Conservation (phyloP, 2,888 invertebrate genomes). For the Actias luna region DNA sequence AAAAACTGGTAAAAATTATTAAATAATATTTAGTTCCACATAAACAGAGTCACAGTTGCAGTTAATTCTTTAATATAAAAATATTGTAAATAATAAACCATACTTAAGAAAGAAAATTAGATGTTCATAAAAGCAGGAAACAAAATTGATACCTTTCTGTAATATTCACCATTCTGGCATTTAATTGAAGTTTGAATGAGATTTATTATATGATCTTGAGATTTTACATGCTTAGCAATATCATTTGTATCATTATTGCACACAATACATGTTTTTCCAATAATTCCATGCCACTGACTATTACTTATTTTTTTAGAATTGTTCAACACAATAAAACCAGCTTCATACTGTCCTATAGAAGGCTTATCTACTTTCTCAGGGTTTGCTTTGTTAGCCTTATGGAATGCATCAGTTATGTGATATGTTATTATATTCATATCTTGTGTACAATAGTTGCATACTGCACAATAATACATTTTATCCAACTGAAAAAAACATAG, state of each 20-base stretch:
- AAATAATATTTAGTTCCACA: too few relatives aligned
- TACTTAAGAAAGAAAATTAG: too few relatives aligned
- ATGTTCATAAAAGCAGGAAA: not conserved
- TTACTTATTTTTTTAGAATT: conserved; percentile 35
- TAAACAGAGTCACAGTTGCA: too few relatives aligned
- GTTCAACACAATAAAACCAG: conserved; percentile 35
- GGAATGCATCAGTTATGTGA: conserved; percentile 42
- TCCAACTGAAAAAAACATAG: not conserved
- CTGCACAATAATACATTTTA: conserved; percentile 47
- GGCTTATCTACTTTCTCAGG: conserved; percentile 25
- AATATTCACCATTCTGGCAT: conserved; percentile 32
- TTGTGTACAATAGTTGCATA: conserved; percentile 43
- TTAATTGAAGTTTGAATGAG: conserved; percentile 40
- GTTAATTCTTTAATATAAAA: too few relatives aligned
- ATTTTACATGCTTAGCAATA: conserved; percentile 34
- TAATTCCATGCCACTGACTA: conserved; percentile 52
- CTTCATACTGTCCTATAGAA: conserved; percentile 27
- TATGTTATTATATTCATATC: conserved; percentile 28
- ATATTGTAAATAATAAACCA: too few relatives aligned
- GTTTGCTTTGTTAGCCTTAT: conserved; percentile 38
- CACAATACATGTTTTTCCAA: conserved; percentile 41
- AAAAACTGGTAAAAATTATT: too few relatives aligned
- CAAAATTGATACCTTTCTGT: conserved; percentile 42
- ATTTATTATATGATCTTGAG: conserved; percentile 43
- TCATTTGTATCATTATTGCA: conserved; percentile 36